Evolutionary conservation across 2,113 vertebrate genomes (phyloP), one percentile per base, ranked within the genome.

Genomic region (Pyxicephalus adspersus): DNA sequence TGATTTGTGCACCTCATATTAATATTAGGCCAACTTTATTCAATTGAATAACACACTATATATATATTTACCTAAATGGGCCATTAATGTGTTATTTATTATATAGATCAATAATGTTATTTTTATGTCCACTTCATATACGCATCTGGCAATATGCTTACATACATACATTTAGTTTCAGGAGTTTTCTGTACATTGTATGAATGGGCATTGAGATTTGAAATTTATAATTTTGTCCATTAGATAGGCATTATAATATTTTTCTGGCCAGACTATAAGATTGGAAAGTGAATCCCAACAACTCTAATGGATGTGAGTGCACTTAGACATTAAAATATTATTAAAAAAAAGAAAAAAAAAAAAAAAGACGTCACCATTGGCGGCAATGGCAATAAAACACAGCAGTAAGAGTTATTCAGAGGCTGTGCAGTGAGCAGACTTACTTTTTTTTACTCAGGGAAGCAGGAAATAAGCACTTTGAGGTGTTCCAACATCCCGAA

Each of bases 371-470:
- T 70, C 5, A n/a, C 8, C 3, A 25, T 7, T 73, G 64, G 38
- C 57, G 58, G 58, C 31, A 19, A 73, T 51, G 60, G 71, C 61
- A 82, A 75, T 66, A 58, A 74, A 18, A 50, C 57, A 34, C 29
- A 66, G 70, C 63, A 73, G 8, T 63, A 50, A 7, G 50, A 25
- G 18, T 22, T 45, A 22, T 28, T 63, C 25, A 25, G 20, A 55
- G 25, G 22, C 29, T 63, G 9, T 72, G 57, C 20, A 54, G 45
- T 64, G 70, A 6, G n/a, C 64, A 45, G 60, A 55, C 55, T 64
- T 38, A 80, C 58, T 45, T 81, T 45, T 81, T 38, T 34, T 38
- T 45, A 64, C 80, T 82, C 80, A 82, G 80, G 80, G 63, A 82
- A 66, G 80, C 80, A 66, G 80, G 72, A 82, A 63, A 63, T 28